Base-by-base conservation (phyloP, 2,888 invertebrate genomes). In the Boloria selene region DNA sequence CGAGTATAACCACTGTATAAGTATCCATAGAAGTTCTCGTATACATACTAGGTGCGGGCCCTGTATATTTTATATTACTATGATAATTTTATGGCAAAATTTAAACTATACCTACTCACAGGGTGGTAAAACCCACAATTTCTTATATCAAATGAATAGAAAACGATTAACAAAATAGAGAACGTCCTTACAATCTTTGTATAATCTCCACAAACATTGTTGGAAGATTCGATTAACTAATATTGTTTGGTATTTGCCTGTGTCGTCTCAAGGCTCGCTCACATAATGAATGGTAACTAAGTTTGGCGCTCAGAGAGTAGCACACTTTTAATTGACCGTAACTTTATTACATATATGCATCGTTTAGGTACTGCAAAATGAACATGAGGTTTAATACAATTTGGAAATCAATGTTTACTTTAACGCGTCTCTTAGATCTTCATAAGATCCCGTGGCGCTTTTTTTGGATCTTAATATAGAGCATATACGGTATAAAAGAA, bases 311-410 rank as follows among this genome's bases (percentile, higher is more conserved):
- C 49, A 38, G 49, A 31, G 83, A 88, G 84, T 84, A 83, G 88
- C 85, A 87, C 85, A 90, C 91, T 90, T 91, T 90, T 91, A 92
- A 90, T 90, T 91, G 90, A 84, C 87, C 81, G 84, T 89, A 90
- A 91, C 90, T 88, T 84, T 85, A 85, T 90, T 85, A 80, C 84
- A 86, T 89, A 88, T 88, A 86, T 88, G 85, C 87, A 82, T 86
- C 88, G 90, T 89, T 86, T 82, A 88, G 85, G 91, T 88, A 90
- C 85, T 44, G n/a, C 22, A 56, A 42, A 14, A 10, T 42, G 18
- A 44, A 55, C 18, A 18, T 44, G 18, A 44, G 44, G n/a, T 14
- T 22, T 13, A 14, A 56, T 10, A n/a, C 5, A 1, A 18, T 56
- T 56, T 44, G 31, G 7, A 10, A 38, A 38, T 10, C 2, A 38